These are phyloP conservation scores for Camponotus pennsylvanicus DNA, from an alignment of 1,140 invertebrate species.

Conservation along the genomic window DNA sequence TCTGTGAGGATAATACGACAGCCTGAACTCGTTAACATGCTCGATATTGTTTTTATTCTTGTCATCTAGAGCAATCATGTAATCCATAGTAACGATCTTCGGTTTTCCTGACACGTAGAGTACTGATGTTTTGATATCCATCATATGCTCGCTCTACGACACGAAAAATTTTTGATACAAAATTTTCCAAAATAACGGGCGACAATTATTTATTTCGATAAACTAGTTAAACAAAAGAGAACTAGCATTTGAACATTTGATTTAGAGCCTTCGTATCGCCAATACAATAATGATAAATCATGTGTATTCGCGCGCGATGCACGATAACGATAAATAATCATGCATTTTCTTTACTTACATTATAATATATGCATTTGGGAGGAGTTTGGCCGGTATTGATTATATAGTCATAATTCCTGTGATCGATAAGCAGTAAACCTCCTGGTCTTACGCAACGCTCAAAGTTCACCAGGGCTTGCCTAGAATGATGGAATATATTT, in stretches of 20 bases:
- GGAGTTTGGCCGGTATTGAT: constrained; percentile 91
- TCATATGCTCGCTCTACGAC: constrained; percentile 92
- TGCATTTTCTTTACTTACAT: constrained; percentile 88
- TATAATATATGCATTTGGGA: constrained; percentile 94
- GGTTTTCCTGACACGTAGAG: constrained; percentile 91
- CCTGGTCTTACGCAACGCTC: constrained; percentile 93
- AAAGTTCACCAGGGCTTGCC: constrained; percentile 91
- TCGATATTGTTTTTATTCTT: constrained; percentile 76
- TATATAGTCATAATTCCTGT: constrained; percentile 95
- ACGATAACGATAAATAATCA: constrained; percentile 19
- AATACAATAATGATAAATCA: not conserved
- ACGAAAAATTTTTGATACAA: constrained; percentile 22
- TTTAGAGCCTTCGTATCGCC: not conserved
- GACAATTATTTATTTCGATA: not conserved
- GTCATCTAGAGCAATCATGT: constrained; percentile 89
- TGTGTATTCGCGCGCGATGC: too few species aligned
- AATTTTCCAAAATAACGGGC: constrained; percentile 30
- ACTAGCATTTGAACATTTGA: not conserved
- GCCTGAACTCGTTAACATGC: constrained; percentile 90
- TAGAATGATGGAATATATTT: constrained; percentile 70
- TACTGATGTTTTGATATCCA: constrained; percentile 94
- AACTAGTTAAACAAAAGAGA: not conserved
- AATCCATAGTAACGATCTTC: constrained; percentile 92
- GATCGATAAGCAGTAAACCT: constrained; percentile 94
- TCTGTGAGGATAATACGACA: constrained; percentile 95